Base-by-base conservation (phyloP, 2,797 vertebrate species). In the Phoebastria nigripes region DNA sequence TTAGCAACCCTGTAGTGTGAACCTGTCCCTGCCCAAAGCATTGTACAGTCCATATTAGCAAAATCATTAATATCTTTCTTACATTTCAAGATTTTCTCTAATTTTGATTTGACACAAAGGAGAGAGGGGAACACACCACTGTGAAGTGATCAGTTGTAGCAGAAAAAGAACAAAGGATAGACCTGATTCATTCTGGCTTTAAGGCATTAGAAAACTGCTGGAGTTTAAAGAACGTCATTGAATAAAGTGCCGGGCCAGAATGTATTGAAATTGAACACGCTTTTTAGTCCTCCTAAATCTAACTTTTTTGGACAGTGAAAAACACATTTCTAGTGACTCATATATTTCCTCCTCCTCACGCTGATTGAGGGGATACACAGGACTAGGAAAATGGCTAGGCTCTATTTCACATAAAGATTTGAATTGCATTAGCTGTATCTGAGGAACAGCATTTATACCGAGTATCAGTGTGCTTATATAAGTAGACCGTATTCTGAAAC, bases 341-440 rank as follows among this genome's bases (percentile, higher is more conserved):
- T 52, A 49, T 44, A 58, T 22, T 82, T 79, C 80, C 13, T 29
- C 79, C 82, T 93, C 72, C 41, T 96, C 70, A 76, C 6, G 14
- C 13, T 37, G 84, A 83, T 29, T 90, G 72, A 90, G 55, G 82
- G 35, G 42, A 86, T 70, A 73, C 33, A 59, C 15, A 74, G 65
- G 69, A 83, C 63, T 76, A 69, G 46, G 55, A 85, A 94, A 90
- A 92, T 9, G 35, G 39, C 42, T 91, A 35, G 71, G 76, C n/a
- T 92, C 28, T 90, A 18, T 89, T 94, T 87, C 76, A 66, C 46
- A 17, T 29, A 46, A 74, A 71, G 47, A 52, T 90, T 80, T 85
- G 63, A 92, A 93, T 87, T 90, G 41, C 78, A 92, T 85, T 79
- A 84, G 41, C 59, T 89, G 24, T 67, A 85, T 92, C 66, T 42